Conservation (phyloP, 1,140 invertebrate species). For the Ruditapes philippinarum region DNA sequence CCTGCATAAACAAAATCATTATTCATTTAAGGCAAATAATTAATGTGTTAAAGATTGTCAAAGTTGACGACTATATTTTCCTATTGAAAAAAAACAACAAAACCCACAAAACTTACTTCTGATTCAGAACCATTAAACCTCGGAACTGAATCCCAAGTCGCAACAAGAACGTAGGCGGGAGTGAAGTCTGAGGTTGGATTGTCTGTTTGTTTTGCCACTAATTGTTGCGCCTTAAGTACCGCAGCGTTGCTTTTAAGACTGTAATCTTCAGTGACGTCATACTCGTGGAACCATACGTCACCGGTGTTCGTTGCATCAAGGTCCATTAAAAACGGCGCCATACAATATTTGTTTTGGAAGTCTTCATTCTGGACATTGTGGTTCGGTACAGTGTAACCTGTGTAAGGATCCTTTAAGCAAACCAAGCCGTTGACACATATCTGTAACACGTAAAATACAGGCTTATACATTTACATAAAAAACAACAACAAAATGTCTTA, state of each 20-base stretch:
- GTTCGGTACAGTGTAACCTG: not conserved
- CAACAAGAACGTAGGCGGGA: not conserved
- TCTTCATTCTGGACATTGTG: no score
- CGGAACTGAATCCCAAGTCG: not conserved
- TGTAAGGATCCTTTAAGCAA: not conserved
- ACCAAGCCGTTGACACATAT: constrained; percentile 12
- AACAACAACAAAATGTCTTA: no score
- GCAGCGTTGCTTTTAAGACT: not conserved
- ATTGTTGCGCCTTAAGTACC: not conserved
- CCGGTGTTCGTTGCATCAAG: not conserved
- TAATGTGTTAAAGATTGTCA: no score
- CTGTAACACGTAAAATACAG: no score
- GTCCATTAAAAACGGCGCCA: constrained; percentile 2
- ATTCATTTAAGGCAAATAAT: no score
- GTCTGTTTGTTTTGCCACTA: not conserved
- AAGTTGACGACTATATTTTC: no score
- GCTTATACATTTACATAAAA: no score
- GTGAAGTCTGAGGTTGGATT: not conserved
- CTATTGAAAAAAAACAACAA: no score
- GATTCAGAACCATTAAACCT: not conserved
- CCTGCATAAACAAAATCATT: no score
- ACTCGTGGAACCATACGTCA: not conserved
- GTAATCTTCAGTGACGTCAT: not conserved
- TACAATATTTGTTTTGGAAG: not conserved
- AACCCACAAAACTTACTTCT: not conserved